Conservation (phyloP, 1,140 invertebrate species). For the Drosophila sechellia region DNA sequence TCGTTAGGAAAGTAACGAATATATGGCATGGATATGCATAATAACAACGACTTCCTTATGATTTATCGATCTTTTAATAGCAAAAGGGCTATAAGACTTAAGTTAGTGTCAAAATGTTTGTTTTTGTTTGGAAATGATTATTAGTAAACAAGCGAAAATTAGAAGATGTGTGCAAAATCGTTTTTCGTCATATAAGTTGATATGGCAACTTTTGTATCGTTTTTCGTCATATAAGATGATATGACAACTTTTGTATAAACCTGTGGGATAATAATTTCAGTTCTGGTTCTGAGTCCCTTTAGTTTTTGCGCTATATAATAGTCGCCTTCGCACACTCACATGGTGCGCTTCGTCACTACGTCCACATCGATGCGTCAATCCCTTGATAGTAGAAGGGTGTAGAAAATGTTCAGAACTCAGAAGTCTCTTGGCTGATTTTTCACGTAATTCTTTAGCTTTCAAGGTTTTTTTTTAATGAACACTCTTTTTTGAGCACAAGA, state of each 20-base stretch:
- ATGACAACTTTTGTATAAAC: too few relatives aligned
- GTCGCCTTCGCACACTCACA: too few relatives aligned
- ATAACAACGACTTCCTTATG: neutral
- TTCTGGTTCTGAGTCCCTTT: too few relatives aligned
- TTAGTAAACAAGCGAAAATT: neutral
- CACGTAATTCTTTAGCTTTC: neutral
- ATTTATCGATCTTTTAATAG: neutral
- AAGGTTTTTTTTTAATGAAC: slow-evolving; percentile 18
- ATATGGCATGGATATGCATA: neutral
- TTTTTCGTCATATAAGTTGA: neutral
- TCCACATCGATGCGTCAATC: too few relatives aligned
- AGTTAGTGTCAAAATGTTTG: neutral
- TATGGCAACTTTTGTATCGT: neutral
- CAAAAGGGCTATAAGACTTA: neutral
- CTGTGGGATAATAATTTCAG: too few relatives aligned
- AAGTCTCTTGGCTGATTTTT: slow-evolving; percentile 3
- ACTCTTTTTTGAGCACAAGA: slow-evolving; percentile 8
- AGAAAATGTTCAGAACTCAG: too few relatives aligned
- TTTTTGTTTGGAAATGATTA: neutral
- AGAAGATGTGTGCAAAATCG: neutral
- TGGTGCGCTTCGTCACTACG: too few relatives aligned
- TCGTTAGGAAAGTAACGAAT: slow-evolving; percentile 9
- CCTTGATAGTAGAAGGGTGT: too few relatives aligned
- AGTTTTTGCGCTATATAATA: too few relatives aligned
- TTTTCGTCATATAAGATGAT: neutral